Evolutionary conservation across 2,113 vertebrate genomes (phyloP).

Genomic region (Conger conger): DNA sequence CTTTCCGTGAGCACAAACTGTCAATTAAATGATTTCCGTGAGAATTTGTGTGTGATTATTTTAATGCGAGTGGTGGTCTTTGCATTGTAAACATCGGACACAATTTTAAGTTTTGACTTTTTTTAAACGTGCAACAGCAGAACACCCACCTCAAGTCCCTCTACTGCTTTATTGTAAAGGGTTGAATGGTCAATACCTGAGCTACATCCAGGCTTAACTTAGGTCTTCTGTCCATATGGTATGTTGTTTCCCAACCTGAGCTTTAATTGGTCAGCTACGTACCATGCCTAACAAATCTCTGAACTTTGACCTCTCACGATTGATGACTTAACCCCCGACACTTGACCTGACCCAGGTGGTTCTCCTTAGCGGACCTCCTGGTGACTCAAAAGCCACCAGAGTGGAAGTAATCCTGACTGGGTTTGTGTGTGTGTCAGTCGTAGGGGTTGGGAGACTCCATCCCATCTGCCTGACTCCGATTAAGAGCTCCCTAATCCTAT

Average conservation of each 20-base stretch:
- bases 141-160: too few species aligned
- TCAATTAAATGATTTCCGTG: too few species aligned
- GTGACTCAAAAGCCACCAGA: not conserved
- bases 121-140: too few species aligned
- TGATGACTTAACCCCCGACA: not conserved
- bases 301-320: not conserved
- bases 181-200: not conserved
- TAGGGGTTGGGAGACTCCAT: not conserved
- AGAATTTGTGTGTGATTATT: too few species aligned
- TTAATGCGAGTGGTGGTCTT: too few species aligned
- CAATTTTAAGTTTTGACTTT: too few species aligned
- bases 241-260: not conserved
- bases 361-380: not conserved
- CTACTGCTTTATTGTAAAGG: not conserved
- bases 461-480: not conserved
- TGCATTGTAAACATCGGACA: too few species aligned
- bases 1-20: too few species aligned
- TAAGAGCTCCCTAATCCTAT: not conserved
- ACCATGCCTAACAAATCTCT: not conserved
- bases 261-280: not conserved
- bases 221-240: not conserved
- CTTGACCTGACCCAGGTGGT: not conserved
- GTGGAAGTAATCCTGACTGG: not conserved
- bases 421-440: not conserved
- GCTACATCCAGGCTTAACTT: not conserved